These are phyloP conservation scores for Eilema sororculum DNA, from an alignment of 2,888 invertebrate genomes.

Conservation along the genomic window DNA sequence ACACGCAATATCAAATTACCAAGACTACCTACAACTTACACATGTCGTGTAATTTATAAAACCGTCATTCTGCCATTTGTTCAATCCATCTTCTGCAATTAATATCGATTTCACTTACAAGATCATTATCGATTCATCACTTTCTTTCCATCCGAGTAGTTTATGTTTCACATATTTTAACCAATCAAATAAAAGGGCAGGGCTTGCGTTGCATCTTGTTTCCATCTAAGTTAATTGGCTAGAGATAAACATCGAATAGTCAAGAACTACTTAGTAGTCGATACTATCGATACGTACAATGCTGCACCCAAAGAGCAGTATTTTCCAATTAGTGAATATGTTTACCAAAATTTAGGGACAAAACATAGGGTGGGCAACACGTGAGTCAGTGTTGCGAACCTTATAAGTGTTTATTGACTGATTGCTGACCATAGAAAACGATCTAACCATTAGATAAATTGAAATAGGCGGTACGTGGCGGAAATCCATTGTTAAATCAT, in stretches of 20 bases:
- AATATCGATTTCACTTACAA: slow-evolving; percentile 62
- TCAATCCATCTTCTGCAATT: slow-evolving; percentile 40
- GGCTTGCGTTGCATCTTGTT: not conserved
- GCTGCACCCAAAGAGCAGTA: not conserved
- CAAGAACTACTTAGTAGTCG: not conserved
- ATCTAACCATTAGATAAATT: slow-evolving; percentile 1
- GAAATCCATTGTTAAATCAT: not conserved
- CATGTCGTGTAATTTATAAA: slow-evolving; percentile 30
- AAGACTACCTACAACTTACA: slow-evolving; percentile 5
- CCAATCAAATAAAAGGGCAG: slow-evolving; percentile 5
- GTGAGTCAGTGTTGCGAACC: not conserved
- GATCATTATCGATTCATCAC: slow-evolving; percentile 52
- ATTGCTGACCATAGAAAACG: slow-evolving; percentile 1
- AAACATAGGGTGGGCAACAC: not conserved
- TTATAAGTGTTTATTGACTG: not conserved
- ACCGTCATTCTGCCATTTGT: slow-evolving; percentile 18
- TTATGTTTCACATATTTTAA: slow-evolving; percentile 40
- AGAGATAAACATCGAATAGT: not conserved
- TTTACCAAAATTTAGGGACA: not conserved
- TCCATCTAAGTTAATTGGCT: not conserved
- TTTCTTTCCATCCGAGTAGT: slow-evolving; percentile 47
- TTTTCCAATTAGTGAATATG: not conserved
- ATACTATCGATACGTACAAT: not conserved
- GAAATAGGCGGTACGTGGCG: slow-evolving; percentile 1
- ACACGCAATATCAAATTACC: not conserved